Base-by-base conservation (phyloP, 2,113 vertebrate species). In the Cettia cetti region DNA sequence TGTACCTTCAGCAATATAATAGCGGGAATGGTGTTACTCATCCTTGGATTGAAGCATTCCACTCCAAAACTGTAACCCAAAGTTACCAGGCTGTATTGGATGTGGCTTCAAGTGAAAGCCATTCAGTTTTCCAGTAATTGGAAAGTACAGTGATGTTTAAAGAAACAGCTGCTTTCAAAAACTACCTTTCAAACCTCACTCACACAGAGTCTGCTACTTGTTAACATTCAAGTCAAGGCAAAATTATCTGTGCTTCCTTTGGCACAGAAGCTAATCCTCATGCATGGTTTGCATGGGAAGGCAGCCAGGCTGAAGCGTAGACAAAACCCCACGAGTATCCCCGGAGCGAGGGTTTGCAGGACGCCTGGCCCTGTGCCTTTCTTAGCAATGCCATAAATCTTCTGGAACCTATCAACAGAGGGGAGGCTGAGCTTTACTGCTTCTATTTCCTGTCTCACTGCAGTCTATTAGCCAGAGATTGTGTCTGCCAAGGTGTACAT, bases 141-240 rank as follows among this genome's bases (percentile, higher is more conserved):
- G 24, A 81, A 81, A 83, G 15, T 30, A 47, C 19, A 35, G 27
- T 15, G 31, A 88, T 54, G 17, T 82, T 88, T 74, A 79, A 65
- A 91, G 78, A 82, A 85, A 47, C 50, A 66, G 3, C 56, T 78
- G 59, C 60, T 88, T 88, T 85, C 65, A 19, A 63, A 87, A 86
- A 66, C 70, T 52, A 31, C 35, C 26, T 81, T 88, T 86, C 52
- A 82, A 61, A 54, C 20, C 60, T 80, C 42, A 5, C 18, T 92
- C 47, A 42, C 35, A 20, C 17, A 64, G 59, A 44, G 44, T 68
- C 68, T 94, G 47, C 61, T 90, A 33, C 45, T 92, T 78, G 59
- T 81, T 95, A 88, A 63, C 75, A 80, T 90, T 90, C 75, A 90
- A 94, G 87, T 86, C 93, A 75, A 78, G 76, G 76, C 76, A 70